Evolutionary conservation across 2,797 vertebrate genomes (phyloP).

Genomic region (Iguana delicatissima): DNA sequence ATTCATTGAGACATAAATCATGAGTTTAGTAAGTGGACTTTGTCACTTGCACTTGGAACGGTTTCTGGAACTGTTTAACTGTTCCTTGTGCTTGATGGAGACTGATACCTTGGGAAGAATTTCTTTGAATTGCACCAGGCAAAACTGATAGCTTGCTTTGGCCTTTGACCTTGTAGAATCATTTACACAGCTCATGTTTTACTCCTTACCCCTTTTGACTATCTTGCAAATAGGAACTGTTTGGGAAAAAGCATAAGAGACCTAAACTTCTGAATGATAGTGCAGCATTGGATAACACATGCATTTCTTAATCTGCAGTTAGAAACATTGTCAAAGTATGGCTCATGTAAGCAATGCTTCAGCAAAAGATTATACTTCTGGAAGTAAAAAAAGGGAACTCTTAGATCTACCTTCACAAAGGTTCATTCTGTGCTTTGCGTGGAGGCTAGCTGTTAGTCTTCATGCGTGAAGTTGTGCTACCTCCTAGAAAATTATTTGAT

Average conservation of each 20-base stretch:
- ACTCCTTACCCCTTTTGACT: not conserved
- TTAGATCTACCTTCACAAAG: not conserved
- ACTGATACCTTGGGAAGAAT: constrained; percentile 1
- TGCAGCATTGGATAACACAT: not conserved
- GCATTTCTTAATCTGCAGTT: not conserved
- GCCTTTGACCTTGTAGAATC: constrained; percentile 19
- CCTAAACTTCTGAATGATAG: not conserved
- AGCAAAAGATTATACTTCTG: not conserved
- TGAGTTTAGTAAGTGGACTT: constrained; percentile 18
- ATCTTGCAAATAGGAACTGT: not conserved
- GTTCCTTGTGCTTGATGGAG: constrained; percentile 19
- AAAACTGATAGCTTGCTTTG: constrained; percentile 4
- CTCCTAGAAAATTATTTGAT: not conserved
- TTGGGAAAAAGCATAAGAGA: not conserved
- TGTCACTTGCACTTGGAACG: constrained; percentile 11
- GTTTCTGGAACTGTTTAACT: constrained; percentile 31
- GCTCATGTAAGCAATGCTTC: not conserved
- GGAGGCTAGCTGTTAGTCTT: not conserved
- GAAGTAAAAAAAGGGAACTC: not conserved
- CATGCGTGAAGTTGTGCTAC: not conserved
- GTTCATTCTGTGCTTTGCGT: not conserved
- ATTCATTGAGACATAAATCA: constrained; percentile 12
- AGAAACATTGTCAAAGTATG: not conserved
- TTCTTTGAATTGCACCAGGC: constrained; percentile 25
- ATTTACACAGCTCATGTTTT: not conserved